Conservation (phyloP, 2,113 vertebrate species). For the Camelus dromedarius region DNA sequence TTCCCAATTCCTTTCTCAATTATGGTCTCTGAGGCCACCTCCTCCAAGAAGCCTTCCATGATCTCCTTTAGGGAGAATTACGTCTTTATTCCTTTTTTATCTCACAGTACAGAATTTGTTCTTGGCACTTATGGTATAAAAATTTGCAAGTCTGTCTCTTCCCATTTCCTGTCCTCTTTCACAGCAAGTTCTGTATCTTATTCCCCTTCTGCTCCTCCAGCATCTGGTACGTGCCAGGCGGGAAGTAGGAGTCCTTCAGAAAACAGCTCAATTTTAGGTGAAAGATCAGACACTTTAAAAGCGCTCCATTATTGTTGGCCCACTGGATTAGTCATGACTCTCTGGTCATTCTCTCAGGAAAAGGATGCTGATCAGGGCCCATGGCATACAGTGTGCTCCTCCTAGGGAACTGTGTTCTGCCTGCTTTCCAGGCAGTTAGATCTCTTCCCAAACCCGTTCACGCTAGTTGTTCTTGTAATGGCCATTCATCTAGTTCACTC, state of each 20-base stretch:
- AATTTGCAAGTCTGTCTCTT: not conserved
- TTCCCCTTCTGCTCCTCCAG: not conserved
- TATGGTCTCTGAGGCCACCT: not conserved
- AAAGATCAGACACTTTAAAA: not conserved
- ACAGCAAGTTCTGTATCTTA: not conserved
- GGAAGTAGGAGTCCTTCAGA: not conserved
- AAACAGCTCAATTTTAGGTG: not conserved
- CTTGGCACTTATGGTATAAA: not conserved
- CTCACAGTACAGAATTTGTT: not conserved
- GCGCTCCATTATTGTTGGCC: not conserved
- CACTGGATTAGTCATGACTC: not conserved
- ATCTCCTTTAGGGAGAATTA: not conserved
- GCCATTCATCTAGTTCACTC: not conserved
- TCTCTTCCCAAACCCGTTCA: not conserved
- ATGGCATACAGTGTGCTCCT: rapidly evolving
- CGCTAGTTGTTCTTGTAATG: not conserved
- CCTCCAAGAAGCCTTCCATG: not conserved
- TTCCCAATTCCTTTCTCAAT: not conserved
- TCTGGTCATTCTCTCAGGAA: not conserved
- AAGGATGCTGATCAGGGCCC: not conserved
- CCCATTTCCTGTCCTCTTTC: not conserved
- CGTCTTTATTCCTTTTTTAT: not conserved
- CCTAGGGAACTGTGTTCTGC: not conserved
- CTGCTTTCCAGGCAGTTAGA: not conserved
- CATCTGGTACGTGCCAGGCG: not conserved